Conservation (phyloP, 2,113 vertebrate species). For the Syngnathus typhle region DNA sequence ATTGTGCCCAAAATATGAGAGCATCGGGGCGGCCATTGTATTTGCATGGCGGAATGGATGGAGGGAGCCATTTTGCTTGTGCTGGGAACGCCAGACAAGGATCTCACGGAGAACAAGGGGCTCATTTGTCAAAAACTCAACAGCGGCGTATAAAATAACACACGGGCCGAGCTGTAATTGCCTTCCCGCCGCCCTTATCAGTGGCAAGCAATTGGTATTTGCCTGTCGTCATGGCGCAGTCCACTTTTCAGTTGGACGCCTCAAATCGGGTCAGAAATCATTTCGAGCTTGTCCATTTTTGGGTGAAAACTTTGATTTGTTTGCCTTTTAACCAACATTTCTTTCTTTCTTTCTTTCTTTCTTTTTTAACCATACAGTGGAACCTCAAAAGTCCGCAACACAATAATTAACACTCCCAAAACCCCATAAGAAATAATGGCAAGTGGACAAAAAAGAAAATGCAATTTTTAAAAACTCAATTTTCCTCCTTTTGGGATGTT, state of each 20-base stretch:
- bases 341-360: background rate
- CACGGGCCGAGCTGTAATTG: background rate
- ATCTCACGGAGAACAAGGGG: background rate
- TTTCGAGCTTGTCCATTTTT: conserved; percentile 1
- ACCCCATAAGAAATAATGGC: background rate
- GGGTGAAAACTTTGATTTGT: background rate
- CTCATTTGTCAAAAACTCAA: conserved; percentile 6
- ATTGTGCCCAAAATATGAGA: background rate
- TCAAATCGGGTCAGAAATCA: background rate
- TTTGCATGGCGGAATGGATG: background rate
- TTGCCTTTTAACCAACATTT: background rate
- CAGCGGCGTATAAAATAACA: background rate
- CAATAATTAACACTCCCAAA: background rate
- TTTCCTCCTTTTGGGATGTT: background rate
- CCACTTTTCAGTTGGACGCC: background rate
- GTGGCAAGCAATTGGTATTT: background rate
- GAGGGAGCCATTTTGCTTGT: background rate
- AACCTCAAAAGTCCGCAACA: background rate
- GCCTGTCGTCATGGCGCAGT: background rate
- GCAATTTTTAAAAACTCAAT: background rate
- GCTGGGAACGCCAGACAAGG: background rate
- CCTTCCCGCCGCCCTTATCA: background rate
- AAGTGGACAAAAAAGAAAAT: background rate
- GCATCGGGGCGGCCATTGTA: background rate
- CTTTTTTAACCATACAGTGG: background rate